Evolutionary conservation across 2,888 invertebrate genomes (phyloP).

Genomic region (Dichetophora obliterata): DNA sequence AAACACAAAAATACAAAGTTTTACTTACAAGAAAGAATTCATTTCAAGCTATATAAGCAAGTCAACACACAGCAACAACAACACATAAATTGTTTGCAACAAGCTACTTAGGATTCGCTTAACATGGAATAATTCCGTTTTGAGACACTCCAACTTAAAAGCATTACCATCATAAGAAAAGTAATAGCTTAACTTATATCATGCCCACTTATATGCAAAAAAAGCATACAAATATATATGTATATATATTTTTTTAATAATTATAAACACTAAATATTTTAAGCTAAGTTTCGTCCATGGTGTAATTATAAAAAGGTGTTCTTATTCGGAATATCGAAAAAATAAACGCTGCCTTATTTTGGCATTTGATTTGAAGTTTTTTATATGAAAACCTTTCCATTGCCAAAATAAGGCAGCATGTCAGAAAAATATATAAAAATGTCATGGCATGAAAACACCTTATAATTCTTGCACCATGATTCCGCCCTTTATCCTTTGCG

Average conservation of each 20-base stretch:
- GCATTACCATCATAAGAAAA: constrained; percentile 29
- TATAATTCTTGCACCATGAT: too few relatives aligned
- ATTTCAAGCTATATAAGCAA: background rate
- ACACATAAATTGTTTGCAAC: background rate
- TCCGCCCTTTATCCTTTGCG: constrained; percentile 11
- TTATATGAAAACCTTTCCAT: too few relatives aligned
- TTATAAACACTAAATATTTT: constrained; percentile 3
- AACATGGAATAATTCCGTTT: constrained; percentile 25
- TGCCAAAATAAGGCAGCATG: too few relatives aligned
- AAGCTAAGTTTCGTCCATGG: background rate
- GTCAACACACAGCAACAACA: background rate
- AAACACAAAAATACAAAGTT: background rate
- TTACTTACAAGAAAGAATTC: background rate
- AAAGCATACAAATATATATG: constrained; percentile 17
- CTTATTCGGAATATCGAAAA: too few relatives aligned
- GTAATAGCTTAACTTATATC: background rate
- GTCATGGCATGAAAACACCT: too few relatives aligned
- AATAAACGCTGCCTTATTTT: too few relatives aligned
- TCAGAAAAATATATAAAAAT: too few relatives aligned
- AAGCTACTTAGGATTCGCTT: background rate
- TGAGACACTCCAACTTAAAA: constrained; percentile 34
- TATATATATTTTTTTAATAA: constrained; percentile 19
- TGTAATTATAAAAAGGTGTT: too few relatives aligned
- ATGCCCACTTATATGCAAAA: background rate
- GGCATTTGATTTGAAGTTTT: too few relatives aligned